Evolutionary conservation across 2,888 invertebrate genomes (phyloP).

Genomic region (Melikaiella ostensackeni): DNA sequence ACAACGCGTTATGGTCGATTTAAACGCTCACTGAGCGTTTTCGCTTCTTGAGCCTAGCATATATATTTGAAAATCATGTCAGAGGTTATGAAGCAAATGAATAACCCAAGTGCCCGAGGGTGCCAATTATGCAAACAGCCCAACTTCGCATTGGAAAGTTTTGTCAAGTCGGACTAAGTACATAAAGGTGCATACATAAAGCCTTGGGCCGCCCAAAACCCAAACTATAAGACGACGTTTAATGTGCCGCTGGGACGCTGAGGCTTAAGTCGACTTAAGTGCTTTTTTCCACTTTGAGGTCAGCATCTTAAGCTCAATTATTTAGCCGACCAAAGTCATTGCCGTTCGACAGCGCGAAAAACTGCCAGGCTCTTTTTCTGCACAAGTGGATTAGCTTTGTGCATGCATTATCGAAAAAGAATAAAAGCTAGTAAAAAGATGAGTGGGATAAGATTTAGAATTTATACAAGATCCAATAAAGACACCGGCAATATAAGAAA

Average conservation of each 20-base stretch:
- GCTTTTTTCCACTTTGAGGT: constrained; percentile 46
- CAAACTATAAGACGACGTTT: constrained; percentile 62
- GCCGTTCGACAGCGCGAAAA: constrained; percentile 48
- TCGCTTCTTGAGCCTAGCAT: too few relatives aligned
- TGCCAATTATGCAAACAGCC: constrained; percentile 56
- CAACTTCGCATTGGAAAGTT: constrained; percentile 58
- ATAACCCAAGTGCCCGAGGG: constrained; percentile 40
- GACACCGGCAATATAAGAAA: background rate
- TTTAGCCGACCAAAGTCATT: constrained; percentile 49
- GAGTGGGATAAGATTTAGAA: background rate
- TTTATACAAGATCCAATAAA: background rate
- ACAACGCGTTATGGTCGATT: too few relatives aligned
- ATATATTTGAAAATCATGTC: constrained; percentile 43
- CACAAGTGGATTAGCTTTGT: background rate
- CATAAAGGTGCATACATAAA: constrained; percentile 62
- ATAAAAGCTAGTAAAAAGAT: background rate
- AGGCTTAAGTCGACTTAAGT: constrained; percentile 69
- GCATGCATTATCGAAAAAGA: background rate
- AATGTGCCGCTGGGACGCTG: constrained; percentile 57
- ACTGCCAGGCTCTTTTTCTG: background rate
- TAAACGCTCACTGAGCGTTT: too few relatives aligned
- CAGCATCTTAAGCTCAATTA: background rate
- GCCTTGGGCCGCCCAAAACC: constrained; percentile 62
- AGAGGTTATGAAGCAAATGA: background rate
- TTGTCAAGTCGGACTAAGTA: constrained; percentile 66